Evolutionary conservation across 2,888 invertebrate species (phyloP).

Genomic region (Sclerodermus sp.): DNA sequence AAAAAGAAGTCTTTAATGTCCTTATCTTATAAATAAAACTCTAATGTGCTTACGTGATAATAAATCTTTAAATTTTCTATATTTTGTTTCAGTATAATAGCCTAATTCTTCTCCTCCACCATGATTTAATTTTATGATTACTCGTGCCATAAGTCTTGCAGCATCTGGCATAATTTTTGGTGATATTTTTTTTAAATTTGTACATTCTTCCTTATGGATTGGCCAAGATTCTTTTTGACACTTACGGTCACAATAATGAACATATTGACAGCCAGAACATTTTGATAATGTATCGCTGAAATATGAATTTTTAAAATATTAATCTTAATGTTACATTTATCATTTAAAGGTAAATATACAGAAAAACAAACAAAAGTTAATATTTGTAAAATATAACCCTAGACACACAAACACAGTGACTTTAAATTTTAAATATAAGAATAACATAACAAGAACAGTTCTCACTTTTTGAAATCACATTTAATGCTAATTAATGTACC

Average conservation of each 20-base stretch:
- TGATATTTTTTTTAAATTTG: constrained; percentile 69
- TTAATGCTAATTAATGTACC: constrained; percentile 26
- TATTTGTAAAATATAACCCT: neutral
- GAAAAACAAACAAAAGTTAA: neutral
- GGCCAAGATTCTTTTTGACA: constrained; percentile 85
- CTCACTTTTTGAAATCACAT: neutral
- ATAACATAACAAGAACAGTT: neutral
- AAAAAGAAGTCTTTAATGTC: neutral
- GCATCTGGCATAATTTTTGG: constrained; percentile 81
- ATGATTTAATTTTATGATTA: constrained; percentile 71
- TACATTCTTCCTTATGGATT: constrained; percentile 83
- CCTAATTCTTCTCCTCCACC: constrained; percentile 70
- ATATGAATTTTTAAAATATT: constrained; percentile 32
- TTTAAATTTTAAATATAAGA: neutral
- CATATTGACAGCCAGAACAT: constrained; percentile 82
- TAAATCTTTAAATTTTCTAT: constrained; percentile 79
- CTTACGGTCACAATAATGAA: constrained; percentile 76
- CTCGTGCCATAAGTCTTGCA: constrained; percentile 75
- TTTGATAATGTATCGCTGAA: constrained; percentile 72
- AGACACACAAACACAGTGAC: neutral
- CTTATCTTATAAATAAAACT: constrained; percentile 3
- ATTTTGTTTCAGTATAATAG: constrained; percentile 71
- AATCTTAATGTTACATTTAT: neutral
- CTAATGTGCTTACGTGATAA: constrained; percentile 94
- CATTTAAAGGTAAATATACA: constrained; percentile 14